Base-by-base conservation (phyloP, 2,113 vertebrate genomes). In the Lathamus discolor region DNA sequence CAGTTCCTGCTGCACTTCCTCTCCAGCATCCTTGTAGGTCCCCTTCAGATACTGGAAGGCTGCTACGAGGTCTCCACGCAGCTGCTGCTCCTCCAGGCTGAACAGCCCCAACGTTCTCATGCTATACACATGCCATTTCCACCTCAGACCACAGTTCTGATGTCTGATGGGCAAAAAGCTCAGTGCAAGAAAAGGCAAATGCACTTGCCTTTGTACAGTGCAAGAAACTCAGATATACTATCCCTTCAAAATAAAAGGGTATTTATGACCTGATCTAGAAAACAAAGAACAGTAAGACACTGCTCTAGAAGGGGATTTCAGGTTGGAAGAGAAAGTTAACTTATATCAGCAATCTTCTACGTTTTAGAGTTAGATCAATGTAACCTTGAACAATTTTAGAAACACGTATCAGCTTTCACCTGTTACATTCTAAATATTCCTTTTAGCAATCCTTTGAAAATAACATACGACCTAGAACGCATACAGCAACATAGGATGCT, bases 91-190 rank as follows among this genome's bases (percentile, higher is more conserved):
- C 33, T 33, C 33, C 55, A n/a, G 33, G 33, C 55, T 59, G 33
- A 59, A 23, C 33, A n/a, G 55, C 20, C 20, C 20, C 33, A n/a
- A 23, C 23, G 19, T 59, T 59, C 20, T n/a, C 55, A 59, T 0
- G 3, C 41, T 33, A 6, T 0, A 10, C 6, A 35, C 17, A 14
- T 3, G 8, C 12, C n/a, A 6, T 18, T 63, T 24, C 41, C 43
- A 74, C 24, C 37, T 44, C 52, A 25, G 31, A 18, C 24, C 4
- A 1, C 0, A 7, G 35, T 25, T 33, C 14, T 4, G 28, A 75
- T 17, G 17, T 17, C 31, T 9, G 6, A 35, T 3, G 4, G 39
- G 46, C 44, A 41, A 31, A 69, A 61, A n/a, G 19, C 10, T 57
- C 28, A 37, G 23, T 29, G 39, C 23, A 33, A 80, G 52, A 39